These are phyloP conservation scores for Vanacampus margaritifer DNA, from an alignment of 2,113 vertebrate species.

Conservation along the genomic window DNA sequence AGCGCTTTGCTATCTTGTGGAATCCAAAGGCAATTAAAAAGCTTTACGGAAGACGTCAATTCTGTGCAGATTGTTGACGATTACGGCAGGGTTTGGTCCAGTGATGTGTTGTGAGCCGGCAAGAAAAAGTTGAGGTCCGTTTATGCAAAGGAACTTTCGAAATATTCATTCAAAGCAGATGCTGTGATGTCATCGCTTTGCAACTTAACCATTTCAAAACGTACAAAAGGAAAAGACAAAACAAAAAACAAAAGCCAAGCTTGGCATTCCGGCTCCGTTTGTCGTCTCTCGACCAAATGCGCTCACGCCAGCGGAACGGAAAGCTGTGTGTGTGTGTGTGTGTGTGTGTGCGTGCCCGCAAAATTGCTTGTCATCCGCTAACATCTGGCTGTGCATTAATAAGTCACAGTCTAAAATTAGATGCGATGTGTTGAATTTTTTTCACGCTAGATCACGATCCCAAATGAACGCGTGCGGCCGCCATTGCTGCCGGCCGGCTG, in stretches of 20 bases:
- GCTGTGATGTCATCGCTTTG: not conserved
- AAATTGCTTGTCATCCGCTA: not conserved
- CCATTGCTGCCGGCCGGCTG: too few species aligned
- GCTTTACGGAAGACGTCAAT: too few species aligned
- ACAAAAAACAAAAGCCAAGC: too few species aligned
- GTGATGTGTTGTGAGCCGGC: too few species aligned
- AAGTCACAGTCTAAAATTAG: slow-evolving; percentile 9
- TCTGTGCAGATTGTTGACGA: too few species aligned
- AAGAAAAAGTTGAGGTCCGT: not conserved
- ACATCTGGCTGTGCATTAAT: slow-evolving; percentile 22
- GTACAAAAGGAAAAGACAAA: too few species aligned
- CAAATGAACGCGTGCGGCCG: not conserved
- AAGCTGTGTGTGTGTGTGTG: not conserved
- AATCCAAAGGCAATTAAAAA: too few species aligned
- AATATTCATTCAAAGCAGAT: not conserved
- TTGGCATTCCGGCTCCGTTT: too few species aligned
- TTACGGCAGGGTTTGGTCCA: too few species aligned
- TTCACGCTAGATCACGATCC: not conserved
- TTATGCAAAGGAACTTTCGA: not conserved
- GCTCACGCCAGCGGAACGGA: not conserved
- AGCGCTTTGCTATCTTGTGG: too few species aligned
- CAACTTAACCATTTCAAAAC: too few species aligned
- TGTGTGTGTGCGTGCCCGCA: not conserved
- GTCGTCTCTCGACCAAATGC: too few species aligned
- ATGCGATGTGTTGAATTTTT: not conserved